Base-by-base conservation (phyloP, 2,113 vertebrate genomes). In the Takifugu bimaculatus region DNA sequence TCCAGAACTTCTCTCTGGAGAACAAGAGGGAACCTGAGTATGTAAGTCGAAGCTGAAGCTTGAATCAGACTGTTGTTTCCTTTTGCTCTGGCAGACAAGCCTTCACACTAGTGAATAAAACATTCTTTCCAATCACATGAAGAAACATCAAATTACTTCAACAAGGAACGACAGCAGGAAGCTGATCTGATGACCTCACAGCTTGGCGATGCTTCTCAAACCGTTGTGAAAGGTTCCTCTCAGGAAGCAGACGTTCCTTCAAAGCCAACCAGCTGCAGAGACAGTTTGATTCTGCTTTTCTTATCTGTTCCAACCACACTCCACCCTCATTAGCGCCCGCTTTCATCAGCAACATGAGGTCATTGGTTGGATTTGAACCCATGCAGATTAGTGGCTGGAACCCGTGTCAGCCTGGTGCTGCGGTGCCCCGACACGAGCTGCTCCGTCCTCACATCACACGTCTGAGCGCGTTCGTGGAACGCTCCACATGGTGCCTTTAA, bases 1-100 rank as follows among this genome's bases (percentile, higher is more conserved):
- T 93, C 42, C 88, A 95, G 78, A 98, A 97, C 88, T 96, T 95
- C 83, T 98, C 94, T 84, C 92, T 94, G 39, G 94, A 96, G 84
- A 93, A 86, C 75, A 96, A 96, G 78, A 91, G 90, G 79, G 94
- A 97, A 85, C 90, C 89, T 1, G 95, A 97, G 90, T 96, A 97
- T 48, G 96, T 98, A 91, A 97, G 95, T 91, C 53, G 64, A 50
- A 70, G 43, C 28, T 45, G 20, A 45, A 51, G 43, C 3, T 45
- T 4, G 2, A 45, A 14, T 4, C 44, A 3, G 12, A 13, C 11
- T 11, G 3, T 45, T 45, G 3, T 45, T 45, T 48, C 14, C 1
- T 11, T 11, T 39, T 20, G 20, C 20, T 20, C 20, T 20, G 20
- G 20, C 20, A 20, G 20, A 20, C 20, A 20, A 20, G 20, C 20